Conservation (phyloP, 2,113 vertebrate genomes). For the Cavia aperea region DNA sequence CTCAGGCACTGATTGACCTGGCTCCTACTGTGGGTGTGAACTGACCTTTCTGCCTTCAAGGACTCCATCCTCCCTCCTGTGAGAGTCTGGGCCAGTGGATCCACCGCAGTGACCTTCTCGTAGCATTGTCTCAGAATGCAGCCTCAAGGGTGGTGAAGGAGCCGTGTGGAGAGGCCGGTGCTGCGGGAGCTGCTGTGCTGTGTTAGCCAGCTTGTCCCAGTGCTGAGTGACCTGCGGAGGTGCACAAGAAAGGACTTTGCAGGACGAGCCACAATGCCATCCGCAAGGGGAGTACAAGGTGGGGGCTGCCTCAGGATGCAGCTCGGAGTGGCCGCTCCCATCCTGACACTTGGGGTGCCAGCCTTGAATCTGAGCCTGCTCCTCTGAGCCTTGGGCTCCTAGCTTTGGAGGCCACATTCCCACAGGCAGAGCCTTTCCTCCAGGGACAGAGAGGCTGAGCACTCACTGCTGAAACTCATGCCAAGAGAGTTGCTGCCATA, state of each 20-base stretch:
- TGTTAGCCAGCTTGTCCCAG: background rate
- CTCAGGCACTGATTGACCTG: rapidly evolving
- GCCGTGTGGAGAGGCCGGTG: too few species aligned
- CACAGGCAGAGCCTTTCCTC: background rate
- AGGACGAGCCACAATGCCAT: background rate
- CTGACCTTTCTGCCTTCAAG: background rate
- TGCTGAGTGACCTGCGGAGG: background rate
- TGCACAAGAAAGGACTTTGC: background rate
- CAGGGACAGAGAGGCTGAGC: background rate
- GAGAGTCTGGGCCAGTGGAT: too few species aligned
- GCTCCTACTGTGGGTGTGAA: too few species aligned
- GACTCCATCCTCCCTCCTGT: too few species aligned
- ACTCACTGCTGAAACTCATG: too few species aligned
- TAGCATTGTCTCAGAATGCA: background rate
- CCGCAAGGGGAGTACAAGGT: background rate
- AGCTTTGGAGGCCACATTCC: background rate
- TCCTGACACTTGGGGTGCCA: too few species aligned
- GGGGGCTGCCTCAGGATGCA: background rate
- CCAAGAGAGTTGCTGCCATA: too few species aligned
- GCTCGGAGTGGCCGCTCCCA: background rate
- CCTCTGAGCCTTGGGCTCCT: background rate
- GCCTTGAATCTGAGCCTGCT: background rate
- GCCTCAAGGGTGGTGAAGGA: too few species aligned
- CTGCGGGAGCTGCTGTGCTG: background rate
- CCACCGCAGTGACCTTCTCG: rapidly evolving